These are phyloP conservation scores for Fratercula arctica DNA, from an alignment of 2,797 vertebrate species.

Conservation along the genomic window DNA sequence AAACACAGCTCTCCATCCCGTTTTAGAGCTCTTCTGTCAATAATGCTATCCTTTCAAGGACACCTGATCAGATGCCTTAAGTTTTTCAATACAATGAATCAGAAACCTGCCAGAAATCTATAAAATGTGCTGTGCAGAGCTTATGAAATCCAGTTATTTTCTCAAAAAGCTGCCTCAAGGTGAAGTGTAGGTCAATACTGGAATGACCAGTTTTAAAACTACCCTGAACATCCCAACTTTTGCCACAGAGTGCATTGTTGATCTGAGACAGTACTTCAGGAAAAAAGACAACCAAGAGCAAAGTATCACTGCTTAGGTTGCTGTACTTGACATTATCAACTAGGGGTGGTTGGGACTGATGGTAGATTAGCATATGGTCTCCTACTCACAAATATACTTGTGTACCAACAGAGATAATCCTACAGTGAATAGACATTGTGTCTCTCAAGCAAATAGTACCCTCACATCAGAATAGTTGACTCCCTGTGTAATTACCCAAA, in stretches of 20 bases:
- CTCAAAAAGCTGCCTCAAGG: not conserved
- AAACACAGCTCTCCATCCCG: not conserved
- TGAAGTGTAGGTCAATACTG: not conserved
- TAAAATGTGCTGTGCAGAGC: not conserved
- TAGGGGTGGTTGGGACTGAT: not conserved
- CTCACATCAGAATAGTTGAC: not conserved
- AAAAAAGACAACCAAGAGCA: not conserved
- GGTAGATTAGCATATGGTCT: not conserved
- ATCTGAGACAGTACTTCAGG: not conserved
- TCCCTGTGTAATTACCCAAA: not conserved
- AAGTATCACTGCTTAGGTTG: not conserved
- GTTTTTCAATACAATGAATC: slow-evolving; percentile 6
- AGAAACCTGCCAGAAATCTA: slow-evolving; percentile 18
- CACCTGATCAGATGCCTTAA: not conserved
- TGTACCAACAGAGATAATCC: not conserved
- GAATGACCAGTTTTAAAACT: not conserved
- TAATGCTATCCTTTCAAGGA: not conserved
- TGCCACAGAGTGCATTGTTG: not conserved
- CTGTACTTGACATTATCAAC: not conserved
- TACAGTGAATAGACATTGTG: not conserved
- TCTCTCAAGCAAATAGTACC: not conserved
- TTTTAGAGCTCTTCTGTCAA: not conserved
- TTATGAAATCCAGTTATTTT: slow-evolving; percentile 15
- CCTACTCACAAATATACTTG: not conserved
- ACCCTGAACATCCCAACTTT: not conserved